Base-by-base conservation (phyloP, 2,888 invertebrate species). In the Callyntrura guangdongensis region DNA sequence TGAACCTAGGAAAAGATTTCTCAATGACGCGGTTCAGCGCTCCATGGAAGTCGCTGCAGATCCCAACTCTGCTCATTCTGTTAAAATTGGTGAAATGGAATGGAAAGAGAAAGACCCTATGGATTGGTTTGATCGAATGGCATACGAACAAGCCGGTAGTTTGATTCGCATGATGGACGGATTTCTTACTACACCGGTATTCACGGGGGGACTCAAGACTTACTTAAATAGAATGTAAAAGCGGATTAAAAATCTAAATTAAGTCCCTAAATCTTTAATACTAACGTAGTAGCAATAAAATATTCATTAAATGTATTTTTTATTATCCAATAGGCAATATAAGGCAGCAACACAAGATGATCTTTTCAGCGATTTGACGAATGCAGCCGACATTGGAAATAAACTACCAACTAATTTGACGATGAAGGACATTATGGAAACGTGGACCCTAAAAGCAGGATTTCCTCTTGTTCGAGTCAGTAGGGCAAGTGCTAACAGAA, bases 341-440 rank as follows among this genome's bases (percentile, higher is more conserved):
- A n/a, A 22, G 9, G 72, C 89, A 4, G 93, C 93, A 0, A 59
- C 82, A 6, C 93, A 94, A 88, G 93, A 93, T 74, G 91, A 93
- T 47, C 85, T 94, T 12, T 94, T 94, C 69, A 0, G 5, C 5
- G 56, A 64, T 27, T 81, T 93, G 9, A 84, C 72, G 11, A 53
- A 25, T n/a, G 20, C 27, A 14, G 93, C 92, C 0, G 72, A 90
- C 17, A 77, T 64, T 5, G 64, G 56, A 12, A 36, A 69, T 2
- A 89, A 45, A 79, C 45, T 93, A 45, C 92, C 93, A 45, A n/a
- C 11, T 0, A 69, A 87, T 72, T 20, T 88, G 14, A 93, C 93
- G 0, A 87, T 94, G 20, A 92, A 93, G 88, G 91, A 92, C 0
- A 92, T 94, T 17, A 93, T 94, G 93, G 92, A 94, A 77, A 93